Evolutionary conservation across 1,140 invertebrate genomes (phyloP).

Genomic region (Mamestra configurata): DNA sequence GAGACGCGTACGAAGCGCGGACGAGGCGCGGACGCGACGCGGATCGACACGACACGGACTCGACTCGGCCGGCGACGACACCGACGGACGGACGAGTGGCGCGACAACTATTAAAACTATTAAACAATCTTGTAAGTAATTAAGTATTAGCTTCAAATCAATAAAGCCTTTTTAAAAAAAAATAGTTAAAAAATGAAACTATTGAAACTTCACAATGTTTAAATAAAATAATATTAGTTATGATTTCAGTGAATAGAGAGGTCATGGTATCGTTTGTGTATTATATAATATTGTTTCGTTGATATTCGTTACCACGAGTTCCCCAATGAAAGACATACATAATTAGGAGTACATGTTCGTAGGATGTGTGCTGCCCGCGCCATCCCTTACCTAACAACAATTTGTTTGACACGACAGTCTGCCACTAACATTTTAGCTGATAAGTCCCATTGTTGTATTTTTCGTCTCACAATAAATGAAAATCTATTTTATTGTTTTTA

Average conservation of each 20-base stretch:
- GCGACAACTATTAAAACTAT: slow-evolving; percentile 77
- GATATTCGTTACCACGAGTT: slow-evolving; percentile 86
- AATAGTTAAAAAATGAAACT: slow-evolving; percentile 85
- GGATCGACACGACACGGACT: slow-evolving; percentile 22
- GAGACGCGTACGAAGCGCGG: slow-evolving; percentile 42
- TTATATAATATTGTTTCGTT: slow-evolving; percentile 83
- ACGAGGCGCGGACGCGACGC: neutral
- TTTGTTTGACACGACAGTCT: slow-evolving; percentile 87
- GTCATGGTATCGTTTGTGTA: slow-evolving; percentile 84
- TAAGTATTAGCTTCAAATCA: slow-evolving; percentile 87
- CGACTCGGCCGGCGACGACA: slow-evolving; percentile 11
- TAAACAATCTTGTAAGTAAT: slow-evolving; percentile 87
- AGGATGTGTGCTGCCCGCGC: slow-evolving; percentile 58
- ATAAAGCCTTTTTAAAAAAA: slow-evolving; percentile 87
- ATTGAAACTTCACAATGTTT: slow-evolving; percentile 85
- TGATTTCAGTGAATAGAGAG: slow-evolving; percentile 83
- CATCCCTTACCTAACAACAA: slow-evolving; percentile 71
- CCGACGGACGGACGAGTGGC: slow-evolving; percentile 59
- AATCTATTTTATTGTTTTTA: slow-evolving; percentile 88
- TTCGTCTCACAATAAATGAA: slow-evolving; percentile 88
- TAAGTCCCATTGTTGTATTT: slow-evolving; percentile 88
- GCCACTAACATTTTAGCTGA: slow-evolving; percentile 87
- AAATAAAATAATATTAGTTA: slow-evolving; percentile 83
- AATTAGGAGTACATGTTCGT: slow-evolving; percentile 79
- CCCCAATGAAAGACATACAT: slow-evolving; percentile 86